Conservation (phyloP, 2,113 vertebrate genomes). For the Petrocephalus zakoni region DNA sequence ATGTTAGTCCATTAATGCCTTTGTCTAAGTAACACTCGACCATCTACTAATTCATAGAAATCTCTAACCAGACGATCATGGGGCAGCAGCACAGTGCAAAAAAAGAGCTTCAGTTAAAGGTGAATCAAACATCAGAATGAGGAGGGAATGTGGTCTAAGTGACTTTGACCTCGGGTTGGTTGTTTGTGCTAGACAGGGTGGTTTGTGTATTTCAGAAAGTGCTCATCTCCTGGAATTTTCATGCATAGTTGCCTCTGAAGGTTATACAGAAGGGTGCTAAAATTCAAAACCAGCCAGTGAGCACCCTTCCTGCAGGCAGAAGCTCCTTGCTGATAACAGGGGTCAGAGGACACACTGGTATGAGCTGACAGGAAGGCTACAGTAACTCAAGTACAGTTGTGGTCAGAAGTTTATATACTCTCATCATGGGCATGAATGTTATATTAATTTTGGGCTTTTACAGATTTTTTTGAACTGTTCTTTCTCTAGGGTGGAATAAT, state of each 20-base stretch:
- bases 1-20: too few relatives aligned
- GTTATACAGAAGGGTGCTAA: background rate
- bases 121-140: background rate
- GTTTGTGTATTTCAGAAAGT: background rate
- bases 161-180: background rate
- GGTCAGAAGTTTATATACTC: too few relatives aligned
- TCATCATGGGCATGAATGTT: too few relatives aligned
- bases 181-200: background rate
- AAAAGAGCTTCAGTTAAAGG: background rate
- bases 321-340: background rate
- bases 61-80: background rate
- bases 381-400: background rate
- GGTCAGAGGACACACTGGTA: background rate
- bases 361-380: background rate
- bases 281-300: background rate
- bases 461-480: too few relatives aligned
- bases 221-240: background rate
- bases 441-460: too few relatives aligned
- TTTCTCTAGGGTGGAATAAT: too few relatives aligned
- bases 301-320: background rate
- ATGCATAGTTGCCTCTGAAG: background rate
- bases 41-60: background rate
- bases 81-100: background rate
- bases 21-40: background rate
- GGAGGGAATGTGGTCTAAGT: background rate